phyloP scores from a whole-genome alignment of 2,797 vertebrate genomes.

The Hylomyscus alleni region DNA sequence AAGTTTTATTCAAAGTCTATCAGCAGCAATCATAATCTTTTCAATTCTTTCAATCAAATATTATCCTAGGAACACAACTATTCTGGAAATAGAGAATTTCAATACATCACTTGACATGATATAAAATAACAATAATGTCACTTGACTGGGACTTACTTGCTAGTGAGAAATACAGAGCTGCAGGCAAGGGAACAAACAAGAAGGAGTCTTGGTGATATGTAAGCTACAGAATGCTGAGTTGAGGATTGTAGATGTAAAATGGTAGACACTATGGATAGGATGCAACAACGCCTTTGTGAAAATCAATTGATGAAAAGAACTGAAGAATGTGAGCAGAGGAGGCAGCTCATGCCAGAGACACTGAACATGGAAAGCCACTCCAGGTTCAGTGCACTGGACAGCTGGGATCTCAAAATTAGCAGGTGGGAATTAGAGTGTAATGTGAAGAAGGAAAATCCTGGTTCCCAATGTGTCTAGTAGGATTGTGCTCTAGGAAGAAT shows the following conservation, averaged over 20 bases:
- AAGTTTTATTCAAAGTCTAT: constrained; percentile 1
- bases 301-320: background rate
- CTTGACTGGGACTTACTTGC: background rate
- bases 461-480: background rate
- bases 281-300: background rate
- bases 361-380: background rate
- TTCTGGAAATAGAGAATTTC: background rate
- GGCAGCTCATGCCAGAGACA: background rate
- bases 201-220: background rate
- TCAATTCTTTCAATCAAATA: constrained; percentile 37
- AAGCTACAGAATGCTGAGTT: background rate
- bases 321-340: background rate
- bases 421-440: accelerated
- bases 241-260: accelerated
- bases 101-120: background rate
- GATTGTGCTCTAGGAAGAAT: background rate
- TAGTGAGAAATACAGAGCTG: background rate
- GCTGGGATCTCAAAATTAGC: background rate
- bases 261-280: accelerated
- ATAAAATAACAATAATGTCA: background rate
- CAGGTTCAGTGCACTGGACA: background rate
- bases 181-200: background rate
- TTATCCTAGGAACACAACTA: background rate
- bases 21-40: background rate
- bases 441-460: background rate